Evolutionary conservation across 2,888 invertebrate genomes (phyloP).

Genomic region (Mesopsocus fuscifrons): DNA sequence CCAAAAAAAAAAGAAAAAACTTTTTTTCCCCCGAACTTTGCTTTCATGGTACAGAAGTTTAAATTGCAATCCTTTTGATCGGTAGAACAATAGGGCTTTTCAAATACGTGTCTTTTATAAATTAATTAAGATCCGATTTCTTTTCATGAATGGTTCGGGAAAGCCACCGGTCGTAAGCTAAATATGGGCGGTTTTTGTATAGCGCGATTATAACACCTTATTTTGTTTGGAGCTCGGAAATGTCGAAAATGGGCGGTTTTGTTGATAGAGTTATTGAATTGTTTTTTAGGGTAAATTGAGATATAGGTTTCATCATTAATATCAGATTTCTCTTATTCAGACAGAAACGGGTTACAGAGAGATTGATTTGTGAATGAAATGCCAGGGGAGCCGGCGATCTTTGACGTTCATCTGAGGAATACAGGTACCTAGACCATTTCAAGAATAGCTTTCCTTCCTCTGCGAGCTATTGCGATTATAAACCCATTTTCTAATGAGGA

Average conservation of each 20-base stretch:
- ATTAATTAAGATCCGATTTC: conserved; percentile 9
- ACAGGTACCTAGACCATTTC: too few species aligned
- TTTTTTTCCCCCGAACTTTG: conserved; percentile 4
- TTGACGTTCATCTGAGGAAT: not conserved
- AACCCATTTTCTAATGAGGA: too few species aligned
- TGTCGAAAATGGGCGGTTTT: conserved; percentile 8
- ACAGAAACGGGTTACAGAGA: too few species aligned
- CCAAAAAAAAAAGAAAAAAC: conserved; percentile 5
- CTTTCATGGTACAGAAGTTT: conserved; percentile 7
- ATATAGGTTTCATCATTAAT: conserved; percentile 7
- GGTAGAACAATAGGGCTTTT: conserved; percentile 9
- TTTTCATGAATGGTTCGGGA: conserved; percentile 1
- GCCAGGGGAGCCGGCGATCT: not conserved
- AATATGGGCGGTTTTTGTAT: not conserved
- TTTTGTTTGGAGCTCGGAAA: not conserved
- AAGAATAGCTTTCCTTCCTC: too few species aligned
- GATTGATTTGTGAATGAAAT: not conserved
- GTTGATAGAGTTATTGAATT: conserved; percentile 9
- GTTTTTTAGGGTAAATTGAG: conserved; percentile 7
- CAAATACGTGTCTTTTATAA: conserved; percentile 8
- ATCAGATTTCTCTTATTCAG: conserved; percentile 9
- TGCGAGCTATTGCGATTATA: too few species aligned
- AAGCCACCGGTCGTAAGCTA: not conserved
- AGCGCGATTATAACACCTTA: conserved; percentile 6
- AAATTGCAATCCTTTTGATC: conserved; percentile 10